Base-by-base conservation (phyloP, 1,140 invertebrate species). In the Sitobion miscanthi region DNA sequence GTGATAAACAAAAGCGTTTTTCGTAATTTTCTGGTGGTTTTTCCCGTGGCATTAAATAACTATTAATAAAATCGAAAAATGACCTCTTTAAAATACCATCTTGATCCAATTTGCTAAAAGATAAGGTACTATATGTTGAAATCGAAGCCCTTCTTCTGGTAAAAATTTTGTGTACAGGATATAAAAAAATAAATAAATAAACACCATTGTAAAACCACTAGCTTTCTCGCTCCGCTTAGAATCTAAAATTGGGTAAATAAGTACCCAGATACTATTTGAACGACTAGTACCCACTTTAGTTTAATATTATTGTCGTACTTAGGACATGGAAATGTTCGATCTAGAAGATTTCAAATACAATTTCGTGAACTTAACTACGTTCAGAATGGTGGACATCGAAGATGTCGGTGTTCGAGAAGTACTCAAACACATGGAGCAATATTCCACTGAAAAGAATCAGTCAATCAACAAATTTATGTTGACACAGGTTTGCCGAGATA, bases 291-390 rank as follows among this genome's bases (percentile, higher is more conserved):
- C 11, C 0, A 49, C 52, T n/a, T 5, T 38, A 38, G 38, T 83
- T 38, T 38, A 38, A 47, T 47, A 86, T 47, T 85, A 1, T 85
- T 85, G 30, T 5, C 62, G 14, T 30, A 85, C 54, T 17, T 95
- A 98, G 98, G 97, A 99, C 95, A 97, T 98, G 94, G 98, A 98
- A 95, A 97, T 97, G 25, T 98, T 98, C 94, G 98, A 99, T 95
- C 95, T 99, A 93, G 98, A 99, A 95, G 98, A 99, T 95, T 99
- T 99, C 95, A 98, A 98, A 95, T 98, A 99, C 96, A 99, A 99
- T 95, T 97, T 97, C 93, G 98, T 99, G 25, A 99, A 99, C 95
- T 98, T 99, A 96, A 99, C 98, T 82, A 97, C 98, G 14, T 99
- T 98, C 95, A 96, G 98, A 91, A 95, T 99, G 93, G 97, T 97